These are phyloP conservation scores for Molossus molossus DNA, from an alignment of 2,797 vertebrate species.

Conservation along the genomic window DNA sequence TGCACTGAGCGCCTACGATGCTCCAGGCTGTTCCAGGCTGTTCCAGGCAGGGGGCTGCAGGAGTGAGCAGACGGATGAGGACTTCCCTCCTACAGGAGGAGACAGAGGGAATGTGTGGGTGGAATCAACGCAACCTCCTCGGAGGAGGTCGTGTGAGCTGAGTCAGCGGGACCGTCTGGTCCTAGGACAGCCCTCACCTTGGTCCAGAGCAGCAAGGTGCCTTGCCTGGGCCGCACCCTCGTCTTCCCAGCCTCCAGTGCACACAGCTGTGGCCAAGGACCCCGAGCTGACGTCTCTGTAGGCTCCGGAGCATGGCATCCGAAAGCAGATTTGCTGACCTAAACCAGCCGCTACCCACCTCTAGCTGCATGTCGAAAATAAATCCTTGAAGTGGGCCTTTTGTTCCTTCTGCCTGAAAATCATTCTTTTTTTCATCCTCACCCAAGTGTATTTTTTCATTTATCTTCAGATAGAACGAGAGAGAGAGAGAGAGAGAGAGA, in stretches of 20 bases:
- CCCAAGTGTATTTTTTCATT: too few relatives aligned
- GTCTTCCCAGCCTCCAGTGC: neutral
- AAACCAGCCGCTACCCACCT: neutral
- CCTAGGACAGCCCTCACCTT: neutral
- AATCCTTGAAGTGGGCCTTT: neutral
- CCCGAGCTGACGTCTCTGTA: neutral
- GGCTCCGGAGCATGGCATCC: neutral
- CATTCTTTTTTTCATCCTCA: too few relatives aligned
- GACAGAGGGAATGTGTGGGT: neutral
- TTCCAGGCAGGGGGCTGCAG: neutral
- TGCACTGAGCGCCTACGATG: neutral
- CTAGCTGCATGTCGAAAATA: neutral
- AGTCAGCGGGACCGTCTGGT: neutral
- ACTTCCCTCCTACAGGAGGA: neutral
- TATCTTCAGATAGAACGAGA: too few relatives aligned
- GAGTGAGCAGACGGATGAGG: neutral
- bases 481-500: too few relatives aligned
- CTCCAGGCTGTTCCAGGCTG: neutral
- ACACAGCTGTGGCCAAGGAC: neutral
- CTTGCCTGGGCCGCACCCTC: neutral
- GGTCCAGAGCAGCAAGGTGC: neutral
- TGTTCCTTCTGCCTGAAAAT: neutral
- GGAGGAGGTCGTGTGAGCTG: neutral
- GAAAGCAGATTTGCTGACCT: neutral
- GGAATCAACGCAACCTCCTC: neutral